Evolutionary conservation across 2,113 vertebrate species (phyloP).

Genomic region (Hypanus sabinus): DNA sequence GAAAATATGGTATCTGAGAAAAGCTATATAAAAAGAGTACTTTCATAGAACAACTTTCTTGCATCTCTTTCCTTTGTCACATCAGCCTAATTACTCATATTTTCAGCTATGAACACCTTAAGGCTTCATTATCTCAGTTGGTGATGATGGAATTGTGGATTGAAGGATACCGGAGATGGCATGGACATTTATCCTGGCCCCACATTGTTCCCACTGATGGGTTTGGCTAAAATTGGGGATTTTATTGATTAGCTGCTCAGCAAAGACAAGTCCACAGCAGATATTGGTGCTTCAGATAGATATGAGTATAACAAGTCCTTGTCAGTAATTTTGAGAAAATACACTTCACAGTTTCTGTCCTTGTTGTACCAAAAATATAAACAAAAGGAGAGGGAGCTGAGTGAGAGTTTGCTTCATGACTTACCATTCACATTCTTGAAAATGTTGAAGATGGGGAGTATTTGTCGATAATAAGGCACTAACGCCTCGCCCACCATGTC

Average conservation of each 20-base stretch:
- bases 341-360: conserved; percentile 42
- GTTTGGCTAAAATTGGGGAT: neutral
- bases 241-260: conserved; percentile 49
- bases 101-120: neutral
- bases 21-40: neutral
- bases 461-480: conserved; percentile 88
- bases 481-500: conserved; percentile 80
- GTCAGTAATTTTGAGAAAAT: conserved; percentile 47
- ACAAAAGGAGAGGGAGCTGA: neutral
- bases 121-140: too few species aligned
- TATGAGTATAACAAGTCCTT: conserved; percentile 50
- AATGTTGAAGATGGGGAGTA: conserved; percentile 87
- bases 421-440: conserved; percentile 90
- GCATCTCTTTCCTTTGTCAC: neutral
- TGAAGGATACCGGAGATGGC: neutral
- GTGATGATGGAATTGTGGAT: neutral
- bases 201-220: neutral
- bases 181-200: neutral
- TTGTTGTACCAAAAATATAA: conserved; percentile 29
- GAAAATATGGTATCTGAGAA: neutral
- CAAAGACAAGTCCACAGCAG: conserved; percentile 45
- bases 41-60: neutral
- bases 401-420: conserved; percentile 45
- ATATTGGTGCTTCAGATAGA: conserved; percentile 48
- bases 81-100: neutral